phyloP scores from a whole-genome alignment of 2,797 vertebrate species.

The Cottoperca gobio region DNA sequence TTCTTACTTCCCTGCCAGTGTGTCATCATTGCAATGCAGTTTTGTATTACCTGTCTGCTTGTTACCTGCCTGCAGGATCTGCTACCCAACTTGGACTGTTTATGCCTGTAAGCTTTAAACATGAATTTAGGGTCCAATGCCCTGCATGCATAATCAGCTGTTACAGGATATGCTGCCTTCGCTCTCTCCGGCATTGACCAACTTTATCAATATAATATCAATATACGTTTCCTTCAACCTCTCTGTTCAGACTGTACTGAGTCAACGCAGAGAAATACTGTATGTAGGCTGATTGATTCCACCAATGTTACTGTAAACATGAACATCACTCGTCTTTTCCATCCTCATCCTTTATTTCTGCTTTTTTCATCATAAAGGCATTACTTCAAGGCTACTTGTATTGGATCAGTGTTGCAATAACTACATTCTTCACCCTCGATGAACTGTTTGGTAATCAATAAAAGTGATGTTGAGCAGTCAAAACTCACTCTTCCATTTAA shows the following conservation, averaged over 20 bases:
- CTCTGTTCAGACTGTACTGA: constrained; percentile 42
- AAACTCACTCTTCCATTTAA: constrained; percentile 47
- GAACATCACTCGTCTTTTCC: constrained; percentile 17
- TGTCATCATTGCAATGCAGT: no score
- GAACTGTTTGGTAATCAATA: constrained; percentile 36
- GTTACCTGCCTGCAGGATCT: no score
- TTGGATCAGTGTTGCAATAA: constrained; percentile 33
- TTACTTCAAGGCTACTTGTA: constrained; percentile 27
- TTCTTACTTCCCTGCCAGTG: no score
- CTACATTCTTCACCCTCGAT: constrained; percentile 14
- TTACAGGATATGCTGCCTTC: not conserved
- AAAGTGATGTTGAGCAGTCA: constrained; percentile 17
- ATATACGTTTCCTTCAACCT: constrained; percentile 24
- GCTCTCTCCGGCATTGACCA: constrained; percentile 9
- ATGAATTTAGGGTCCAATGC: no score
- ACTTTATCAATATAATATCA: constrained; percentile 24
- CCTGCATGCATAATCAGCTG: no score
- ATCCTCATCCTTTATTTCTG: constrained; percentile 1
- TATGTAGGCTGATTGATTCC: constrained; percentile 51
- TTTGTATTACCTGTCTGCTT: no score
- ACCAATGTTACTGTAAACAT: constrained; percentile 35
- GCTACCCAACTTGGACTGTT: no score
- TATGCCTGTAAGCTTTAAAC: no score
- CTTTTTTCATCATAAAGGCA: constrained; percentile 15
- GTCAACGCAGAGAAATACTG: constrained; percentile 40